Base-by-base conservation (phyloP, 2,797 vertebrate genomes). In the Nannoperca australis region DNA sequence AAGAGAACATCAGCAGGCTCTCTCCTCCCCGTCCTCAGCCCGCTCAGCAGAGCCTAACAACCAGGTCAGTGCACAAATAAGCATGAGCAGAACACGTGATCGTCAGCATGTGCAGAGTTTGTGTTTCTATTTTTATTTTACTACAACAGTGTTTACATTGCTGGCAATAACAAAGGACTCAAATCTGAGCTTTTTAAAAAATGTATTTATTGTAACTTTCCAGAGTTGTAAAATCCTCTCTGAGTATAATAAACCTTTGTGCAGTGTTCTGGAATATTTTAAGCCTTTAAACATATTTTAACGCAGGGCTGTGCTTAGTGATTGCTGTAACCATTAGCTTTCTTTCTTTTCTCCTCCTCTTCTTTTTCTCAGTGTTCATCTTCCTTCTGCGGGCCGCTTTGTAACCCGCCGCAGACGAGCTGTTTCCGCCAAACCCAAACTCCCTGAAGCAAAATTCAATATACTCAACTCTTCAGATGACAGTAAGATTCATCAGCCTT, bases 391-490 rank as follows among this genome's bases (percentile, higher is more conserved):
- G 1, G 83, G 86, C 11, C 90, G 83, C 36, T 95, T 93, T 63
- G 92, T 95, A 54, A 96, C 94, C 40, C 78, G 74, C 7, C 93
- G 94, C 64, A 91, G 75, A 86, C 69, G 79, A 64, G 73, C 66
- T 0, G 42, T 47, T 42, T 8, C 50, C 1, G 4, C 76, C 18
- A 86, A 77, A 68, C 8, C 62, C 27, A 82, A 70, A 78, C 47
- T 22, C 38, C 27, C 62, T 5, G 67, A 76, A 67, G 58, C 47
- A 0, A 56, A 20, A 9, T 34, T 36, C 7, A 62, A 4, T 45
- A 73, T 79, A 22, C 53, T 93, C 7, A 73, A 91, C 86, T 94
- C 93, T 3, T 94, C 93, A 0, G 92, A 93, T 17, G 93, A 95
- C 40, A 68, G 50, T 15, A 49, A 30, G 12, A 27, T 44, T 36